phyloP scores from a whole-genome alignment of 2,888 invertebrate species.

The Orchestes rusci region DNA sequence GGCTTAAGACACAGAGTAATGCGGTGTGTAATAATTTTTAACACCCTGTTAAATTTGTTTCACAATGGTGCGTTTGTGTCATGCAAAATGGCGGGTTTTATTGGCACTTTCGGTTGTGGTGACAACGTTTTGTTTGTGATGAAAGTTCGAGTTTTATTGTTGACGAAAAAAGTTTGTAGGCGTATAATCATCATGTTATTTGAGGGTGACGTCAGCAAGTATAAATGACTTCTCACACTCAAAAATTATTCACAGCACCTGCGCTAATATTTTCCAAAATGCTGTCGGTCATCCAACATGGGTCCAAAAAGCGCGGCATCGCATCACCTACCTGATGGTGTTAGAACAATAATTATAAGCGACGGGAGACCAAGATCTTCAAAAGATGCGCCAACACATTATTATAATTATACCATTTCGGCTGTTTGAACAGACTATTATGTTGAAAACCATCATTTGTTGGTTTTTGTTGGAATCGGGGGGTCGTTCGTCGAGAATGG shows the following conservation, averaged over 20 bases:
- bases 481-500: constrained; percentile 16
- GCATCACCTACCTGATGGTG: constrained; percentile 23
- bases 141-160: background rate
- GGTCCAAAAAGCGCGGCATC: background rate
- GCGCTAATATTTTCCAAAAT: too few species aligned
- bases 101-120: too few species aligned
- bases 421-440: constrained; percentile 26
- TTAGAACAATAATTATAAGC: constrained; percentile 25
- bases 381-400: constrained; percentile 27
- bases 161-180: background rate
- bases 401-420: constrained; percentile 27
- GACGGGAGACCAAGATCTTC: constrained; percentile 24
- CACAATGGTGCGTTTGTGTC: too few species aligned
- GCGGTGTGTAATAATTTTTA: background rate
- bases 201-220: too few species aligned
- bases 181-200: background rate
- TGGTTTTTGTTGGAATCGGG: constrained; percentile 21
- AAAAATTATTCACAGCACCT: too few species aligned
- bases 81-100: too few species aligned
- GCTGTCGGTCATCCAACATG: too few species aligned
- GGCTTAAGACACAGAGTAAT: background rate
- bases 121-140: too few species aligned
- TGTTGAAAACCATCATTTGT: constrained; percentile 26
- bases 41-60: background rate
- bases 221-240: too few species aligned